Evolutionary conservation across 2,888 invertebrate species (phyloP), one percentile per base, ranked within the genome.

Genomic region (Calameuta filiformis): DNA sequence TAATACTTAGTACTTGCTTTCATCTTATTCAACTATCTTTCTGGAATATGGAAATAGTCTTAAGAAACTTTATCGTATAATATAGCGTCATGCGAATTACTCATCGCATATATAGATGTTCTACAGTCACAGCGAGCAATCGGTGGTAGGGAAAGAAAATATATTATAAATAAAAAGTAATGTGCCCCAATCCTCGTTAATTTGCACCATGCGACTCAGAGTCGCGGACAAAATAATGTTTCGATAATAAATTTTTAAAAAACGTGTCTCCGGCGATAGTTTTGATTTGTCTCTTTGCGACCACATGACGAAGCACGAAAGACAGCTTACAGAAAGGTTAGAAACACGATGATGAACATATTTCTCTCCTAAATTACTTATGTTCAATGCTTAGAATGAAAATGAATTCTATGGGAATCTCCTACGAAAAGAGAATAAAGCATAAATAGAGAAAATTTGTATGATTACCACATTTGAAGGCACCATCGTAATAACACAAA

Each of bases 401-500:
- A 23, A 56, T 9, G 6, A 56, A 56, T 56, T 56, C 23, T 56
- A 56, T 56, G 23, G 23, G 23, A 56, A 6, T 56, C 9, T 56
- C 23, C 9, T 23, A 12, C 12, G 12, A 31, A 34, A 71, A 71
- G 33, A 71, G 31, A 71, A 71, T 71, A 9, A 31, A 56, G 56
- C 23, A 56, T 56, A 56, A 56, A 9, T 56, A 56, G 6, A 56
- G 23, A 9, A 71, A 71, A 12, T 74, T 71, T 68, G 37, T 35
- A 73, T 79, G 79, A 82, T 84, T 85, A 85, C 85, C 85, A 85
- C 84, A 73, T 82, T 84, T 69, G 83, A 79, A 75, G 83, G 83
- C 30, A 83, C 81, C 84, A 83, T 85, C 81, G 81, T 81, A 80
- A 83, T 69, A 79, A 83, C 82, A 82, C 80, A 83, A 84, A 80